Evolutionary conservation across 2,797 vertebrate genomes (phyloP), one percentile per base, ranked within the genome.

Genomic region (Gymnopithys bicolor): DNA sequence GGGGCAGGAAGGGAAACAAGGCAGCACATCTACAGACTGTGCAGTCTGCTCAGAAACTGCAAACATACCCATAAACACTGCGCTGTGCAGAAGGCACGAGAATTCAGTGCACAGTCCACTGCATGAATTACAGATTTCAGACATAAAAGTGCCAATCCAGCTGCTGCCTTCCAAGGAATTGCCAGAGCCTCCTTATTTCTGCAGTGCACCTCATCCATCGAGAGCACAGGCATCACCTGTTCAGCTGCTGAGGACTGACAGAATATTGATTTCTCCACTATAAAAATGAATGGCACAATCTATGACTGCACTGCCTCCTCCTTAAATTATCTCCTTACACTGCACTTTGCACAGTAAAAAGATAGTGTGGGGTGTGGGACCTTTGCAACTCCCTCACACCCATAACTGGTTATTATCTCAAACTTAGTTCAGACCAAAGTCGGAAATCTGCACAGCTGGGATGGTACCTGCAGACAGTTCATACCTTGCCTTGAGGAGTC

Each of bases 331-430:
- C 51, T 17, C 1, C 14, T 43, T 24, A n/a, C 1, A 7, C 51
- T 27, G 67, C 59, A 27, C 17, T 32, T 53, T 82, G 74, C 77
- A 55, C 74, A 67, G 28, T 7, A n/a, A 24, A 56, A 49, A 14
- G 7, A 33, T 9, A 67, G 35, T 14, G 13, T 0, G 0, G 28
- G 27, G 39, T 14, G 13, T 0, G 0, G 32, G 30, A 45, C 24
- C 45, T 49, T 77, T 77, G 16, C 22, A 27, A 11, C 21, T 87
- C 33, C 5, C 19, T 64, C 49, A 37, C 19, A 11, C 24, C 12
- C 28, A 27, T 17, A 19, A 33, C 10, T 79, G 21, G 21, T 32
- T 66, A 6, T 17, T 60, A 30, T 19, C 45, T 68, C 53, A 24
- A 76, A 41, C 14, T 71, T 56, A 7, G 21, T 12, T 77, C 68